Base-by-base conservation (phyloP, 2,888 invertebrate species). In the Diaprepes abbreviatus region DNA sequence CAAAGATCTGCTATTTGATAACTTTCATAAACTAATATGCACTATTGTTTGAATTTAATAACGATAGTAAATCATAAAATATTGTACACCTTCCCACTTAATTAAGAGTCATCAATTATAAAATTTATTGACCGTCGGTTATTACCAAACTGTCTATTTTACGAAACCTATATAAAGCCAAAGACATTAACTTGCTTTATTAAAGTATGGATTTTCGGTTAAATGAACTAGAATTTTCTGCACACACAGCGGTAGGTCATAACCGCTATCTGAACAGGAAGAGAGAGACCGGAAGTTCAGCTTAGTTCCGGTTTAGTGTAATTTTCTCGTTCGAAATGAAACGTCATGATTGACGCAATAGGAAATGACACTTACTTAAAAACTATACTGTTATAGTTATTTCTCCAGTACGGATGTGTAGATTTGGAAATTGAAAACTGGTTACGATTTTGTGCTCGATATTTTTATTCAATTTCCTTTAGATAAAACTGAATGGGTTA, bases 201-300 rank as follows among this genome's bases (percentile, higher is more conserved):
- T 69, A 69, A 69, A 69, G 69, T 69, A 69, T 69, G 63, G 69
- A 69, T 69, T 69, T 69, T 69, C 63, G 57, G 69, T 69, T 69
- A 69, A 63, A 62, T 45, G 63, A 63, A 50, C 63, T 63, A 64
- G 58, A 69, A 64, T 69, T 69, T 63, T 54, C 55, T 54, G 40
- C 63, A 36, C 40, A 48, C 63, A 64, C 64, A 69, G 69, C 64
- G 43, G 69, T 63, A 40, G 43, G 50, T 64, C 55, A 55, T 28
- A 62, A 38, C 63, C 63, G 63, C 58, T 69, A 63, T 69, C 63
- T 64, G 55, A 36, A 69, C 63, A 55, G 63, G 57, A 60, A 60
- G 45, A 33, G 45, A 19, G 19, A 16, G 12, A 52, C 43, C 62
- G 35, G 55, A 68, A 68, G 36, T 59, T 59, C 31, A 36, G 38